Base-by-base conservation (phyloP, 2,113 vertebrate species). In the Neotoma lepida region DNA sequence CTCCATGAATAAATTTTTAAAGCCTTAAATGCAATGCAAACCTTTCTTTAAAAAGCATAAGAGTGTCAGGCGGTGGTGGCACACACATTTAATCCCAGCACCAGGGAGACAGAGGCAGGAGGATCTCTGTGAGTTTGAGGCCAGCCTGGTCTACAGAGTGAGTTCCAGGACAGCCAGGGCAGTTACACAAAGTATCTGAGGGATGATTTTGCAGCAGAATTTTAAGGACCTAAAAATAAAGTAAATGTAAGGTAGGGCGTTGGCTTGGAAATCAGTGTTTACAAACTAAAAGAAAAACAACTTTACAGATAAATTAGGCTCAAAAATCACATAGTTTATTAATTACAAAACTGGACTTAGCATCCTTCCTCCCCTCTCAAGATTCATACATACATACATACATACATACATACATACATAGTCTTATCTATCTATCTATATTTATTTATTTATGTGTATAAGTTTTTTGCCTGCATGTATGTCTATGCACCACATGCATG, bases 191-290 rank as follows among this genome's bases (percentile, higher is more conserved):
- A 17, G 4, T 14, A 86, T 46, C 17, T 77, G 61, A 92, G 10
- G 33, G 15, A 63, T 68, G 54, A 89, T 89, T 35, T 76, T 51
- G 9, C 1, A 89, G 33, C 54, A 80, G 41, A 92, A 92, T 78
- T 76, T 86, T 86, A 90, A 86, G 14, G 28, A 64, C 33, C 49
- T 44, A 14, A 44, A 39, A 64, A 54, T 78, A 90, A 93, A 91
- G 82, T 73, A 92, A 88, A 95, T 20, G 20, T 24, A 76, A 71
- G 63, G 6, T 35, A 94, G 9, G 12, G 20, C 90, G 24, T 35
- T 88, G 68, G 15, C 20, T 89, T 91, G 90, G 46, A 88, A 89
- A 95, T 35, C n/a, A 76, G 8, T 78, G 39, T 76, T 96, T 96
- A 70, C 54, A 95, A 96, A 82, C 13, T 18, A 85, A 3, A 85